These are phyloP conservation scores for Rousettus leschenaultii DNA, from an alignment of 2,113 vertebrate species.

Conservation along the genomic window DNA sequence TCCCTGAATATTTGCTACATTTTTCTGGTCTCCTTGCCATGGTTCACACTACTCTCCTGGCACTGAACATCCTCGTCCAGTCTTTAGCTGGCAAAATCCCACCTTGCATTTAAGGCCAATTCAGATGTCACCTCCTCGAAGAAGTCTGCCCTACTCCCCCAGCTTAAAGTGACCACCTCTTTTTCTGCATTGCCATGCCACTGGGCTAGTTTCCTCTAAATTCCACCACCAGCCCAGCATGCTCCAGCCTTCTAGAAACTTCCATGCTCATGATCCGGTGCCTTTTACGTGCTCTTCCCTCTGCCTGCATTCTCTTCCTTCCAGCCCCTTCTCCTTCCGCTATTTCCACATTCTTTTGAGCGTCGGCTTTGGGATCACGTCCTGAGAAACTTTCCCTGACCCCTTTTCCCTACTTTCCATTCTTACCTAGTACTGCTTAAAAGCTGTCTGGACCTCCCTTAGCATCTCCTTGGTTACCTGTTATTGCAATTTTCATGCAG, in stretches of 20 bases:
- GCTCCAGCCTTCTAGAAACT: not conserved
- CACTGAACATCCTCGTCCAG: not conserved
- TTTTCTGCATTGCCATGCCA: not conserved
- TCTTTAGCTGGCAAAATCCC: not conserved
- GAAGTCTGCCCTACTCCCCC: not conserved
- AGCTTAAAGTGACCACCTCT: not conserved
- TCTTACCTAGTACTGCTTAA: not conserved
- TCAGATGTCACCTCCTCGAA: not conserved
- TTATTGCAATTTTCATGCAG: not conserved
- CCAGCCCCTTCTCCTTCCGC: not conserved
- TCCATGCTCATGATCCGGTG: not conserved
- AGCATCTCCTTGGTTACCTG: not conserved
- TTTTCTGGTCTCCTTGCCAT: not conserved
- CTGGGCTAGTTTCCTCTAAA: not conserved
- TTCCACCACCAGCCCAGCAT: not conserved
- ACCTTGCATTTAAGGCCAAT: not conserved
- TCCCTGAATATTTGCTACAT: not conserved
- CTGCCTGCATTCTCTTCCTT: not conserved
- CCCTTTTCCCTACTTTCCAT: not conserved
- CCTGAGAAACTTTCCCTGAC: not conserved
- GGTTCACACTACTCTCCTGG: not conserved
- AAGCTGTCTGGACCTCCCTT: not conserved
- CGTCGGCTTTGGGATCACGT: not conserved
- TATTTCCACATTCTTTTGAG: not conserved
- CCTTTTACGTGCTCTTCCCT: not conserved